Evolutionary conservation across 1,140 invertebrate species (phyloP).

Genomic region (Platyscapa corneri): DNA sequence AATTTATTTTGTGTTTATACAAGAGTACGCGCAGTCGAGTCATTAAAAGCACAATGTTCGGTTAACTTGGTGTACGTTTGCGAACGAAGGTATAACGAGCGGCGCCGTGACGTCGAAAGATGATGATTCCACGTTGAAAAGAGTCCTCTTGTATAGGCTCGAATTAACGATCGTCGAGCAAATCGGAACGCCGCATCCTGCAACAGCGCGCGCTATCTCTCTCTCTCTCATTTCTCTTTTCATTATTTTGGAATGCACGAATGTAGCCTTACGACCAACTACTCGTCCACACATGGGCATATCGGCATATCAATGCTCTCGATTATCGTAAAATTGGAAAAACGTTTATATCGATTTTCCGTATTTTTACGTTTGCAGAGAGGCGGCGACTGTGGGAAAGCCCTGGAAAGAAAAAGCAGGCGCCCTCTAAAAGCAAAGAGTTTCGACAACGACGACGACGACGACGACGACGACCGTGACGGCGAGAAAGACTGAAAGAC

Average conservation of each 20-base stretch:
- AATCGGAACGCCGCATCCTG: slow-evolving; percentile 18
- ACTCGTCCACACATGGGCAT: not conserved
- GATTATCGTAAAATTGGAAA: slow-evolving; percentile 35
- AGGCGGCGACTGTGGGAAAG: not conserved
- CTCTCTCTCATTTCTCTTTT: slow-evolving; percentile 36
- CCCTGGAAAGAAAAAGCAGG: not conserved
- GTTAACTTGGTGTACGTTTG: slow-evolving; percentile 1
- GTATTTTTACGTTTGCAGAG: not conserved
- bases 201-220: not conserved
- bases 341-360: slow-evolving; percentile 31
- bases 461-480: no score
- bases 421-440: not conserved
- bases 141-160: not conserved
- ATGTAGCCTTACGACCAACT: not conserved
- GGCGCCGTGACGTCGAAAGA: not conserved
- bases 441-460: no score
- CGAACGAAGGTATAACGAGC: not conserved
- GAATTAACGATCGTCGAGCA: slow-evolving; percentile 38
- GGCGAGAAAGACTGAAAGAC: not conserved
- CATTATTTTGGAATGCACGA: slow-evolving; percentile 38
- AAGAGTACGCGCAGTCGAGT: not conserved
- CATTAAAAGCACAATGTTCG: slow-evolving; percentile 5
- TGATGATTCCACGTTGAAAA: not conserved
- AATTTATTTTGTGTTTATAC: not conserved
- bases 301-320: slow-evolving; percentile 12